These are phyloP conservation scores for Erebia ligea DNA, from an alignment of 2,888 invertebrate genomes.

Conservation along the genomic window DNA sequence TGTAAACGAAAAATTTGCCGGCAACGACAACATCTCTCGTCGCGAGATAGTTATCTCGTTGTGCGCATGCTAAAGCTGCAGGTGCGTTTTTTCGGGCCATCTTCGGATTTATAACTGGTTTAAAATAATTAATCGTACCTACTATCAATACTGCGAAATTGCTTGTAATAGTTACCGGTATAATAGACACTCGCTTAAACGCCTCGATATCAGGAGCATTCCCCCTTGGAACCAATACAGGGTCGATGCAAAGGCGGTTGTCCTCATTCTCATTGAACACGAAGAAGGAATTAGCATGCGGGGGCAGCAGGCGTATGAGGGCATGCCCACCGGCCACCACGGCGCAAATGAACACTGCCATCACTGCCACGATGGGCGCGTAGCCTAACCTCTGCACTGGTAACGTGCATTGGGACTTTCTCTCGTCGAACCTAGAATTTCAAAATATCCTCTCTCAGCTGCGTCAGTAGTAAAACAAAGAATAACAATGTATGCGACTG, in stretches of 20 bases:
- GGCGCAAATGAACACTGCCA: constrained; percentile 53
- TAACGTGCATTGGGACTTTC: constrained; percentile 55
- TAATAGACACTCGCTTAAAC: constrained; percentile 53
- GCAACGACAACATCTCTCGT: too few relatives aligned
- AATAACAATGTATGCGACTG: too few relatives aligned
- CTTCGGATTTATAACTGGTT: too few relatives aligned
- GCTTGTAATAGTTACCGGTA: constrained; percentile 53
- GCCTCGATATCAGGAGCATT: constrained; percentile 41
- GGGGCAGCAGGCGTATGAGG: constrained; percentile 61
- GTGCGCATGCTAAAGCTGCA: too few relatives aligned
- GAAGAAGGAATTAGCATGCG: constrained; percentile 66
- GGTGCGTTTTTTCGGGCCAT: too few relatives aligned
- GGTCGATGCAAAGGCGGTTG: constrained; percentile 66
- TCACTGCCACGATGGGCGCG: constrained; percentile 58
- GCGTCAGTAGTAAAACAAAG: too few relatives aligned
- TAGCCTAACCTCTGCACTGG: constrained; percentile 55
- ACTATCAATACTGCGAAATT: too few relatives aligned
- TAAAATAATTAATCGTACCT: too few relatives aligned
- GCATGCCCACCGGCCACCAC: constrained; percentile 59
- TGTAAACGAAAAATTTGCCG: too few relatives aligned
- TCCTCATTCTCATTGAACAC: constrained; percentile 76
- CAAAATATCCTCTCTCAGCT: neutral
- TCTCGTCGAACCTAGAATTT: constrained; percentile 61
- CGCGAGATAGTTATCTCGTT: too few relatives aligned
- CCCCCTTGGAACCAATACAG: constrained; percentile 45